phyloP scores from a whole-genome alignment of 2,888 invertebrate genomes.

The Hypselothyrea guttata region DNA sequence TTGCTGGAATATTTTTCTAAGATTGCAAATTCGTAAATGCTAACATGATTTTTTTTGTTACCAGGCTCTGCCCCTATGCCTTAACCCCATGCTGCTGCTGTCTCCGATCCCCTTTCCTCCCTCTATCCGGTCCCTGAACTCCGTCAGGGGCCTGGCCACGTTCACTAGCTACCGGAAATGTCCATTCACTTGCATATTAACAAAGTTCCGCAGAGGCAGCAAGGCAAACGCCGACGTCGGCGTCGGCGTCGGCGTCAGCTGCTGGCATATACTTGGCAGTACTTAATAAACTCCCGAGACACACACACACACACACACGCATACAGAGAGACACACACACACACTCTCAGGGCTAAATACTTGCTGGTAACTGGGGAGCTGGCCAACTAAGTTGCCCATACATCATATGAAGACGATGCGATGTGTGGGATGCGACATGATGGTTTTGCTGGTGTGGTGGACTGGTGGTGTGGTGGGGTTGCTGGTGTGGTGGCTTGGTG shows the following conservation, averaged over 20 bases:
- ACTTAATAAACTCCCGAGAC: constrained; percentile 71
- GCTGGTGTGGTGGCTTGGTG: neutral
- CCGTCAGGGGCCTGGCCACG: constrained; percentile 42
- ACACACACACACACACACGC: constrained; percentile 23
- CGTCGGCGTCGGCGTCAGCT: constrained; percentile 32
- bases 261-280: constrained; percentile 68
- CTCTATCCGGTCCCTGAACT: constrained; percentile 11
- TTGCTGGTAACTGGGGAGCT: constrained; percentile 28
- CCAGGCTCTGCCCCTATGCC: too few species aligned
- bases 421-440: neutral
- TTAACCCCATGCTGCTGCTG: too few species aligned
- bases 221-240: constrained; percentile 20
- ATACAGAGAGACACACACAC: too few species aligned
- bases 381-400: constrained; percentile 60
- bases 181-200: constrained; percentile 78
- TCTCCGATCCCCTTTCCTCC: constrained; percentile 14
- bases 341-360: constrained; percentile 2
- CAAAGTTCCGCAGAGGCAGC: constrained; percentile 67
- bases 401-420: constrained; percentile 46
- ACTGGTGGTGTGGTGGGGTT: too few species aligned
- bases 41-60: too few species aligned
- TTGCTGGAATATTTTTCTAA: too few species aligned
- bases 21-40: too few species aligned
- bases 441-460: too few species aligned
- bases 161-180: constrained; percentile 76